These are phyloP conservation scores for Lycophotia porphyrea DNA, from an alignment of 2,888 invertebrate species.

Conservation along the genomic window DNA sequence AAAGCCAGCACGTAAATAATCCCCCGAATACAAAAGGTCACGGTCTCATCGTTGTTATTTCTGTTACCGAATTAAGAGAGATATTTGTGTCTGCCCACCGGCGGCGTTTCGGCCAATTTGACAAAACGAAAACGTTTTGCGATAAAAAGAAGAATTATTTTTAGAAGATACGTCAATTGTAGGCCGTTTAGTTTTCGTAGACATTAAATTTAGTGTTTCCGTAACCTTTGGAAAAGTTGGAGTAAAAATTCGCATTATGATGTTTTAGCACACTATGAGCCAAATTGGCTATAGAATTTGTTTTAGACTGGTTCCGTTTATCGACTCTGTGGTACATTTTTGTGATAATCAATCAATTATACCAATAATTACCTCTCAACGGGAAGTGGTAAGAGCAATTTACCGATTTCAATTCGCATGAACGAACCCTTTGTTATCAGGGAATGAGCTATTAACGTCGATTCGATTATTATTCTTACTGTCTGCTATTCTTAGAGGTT, in stretches of 20 bases:
- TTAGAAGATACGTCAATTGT: constrained; percentile 11
- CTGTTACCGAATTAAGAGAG: constrained; percentile 38
- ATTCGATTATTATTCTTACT: constrained; percentile 78
- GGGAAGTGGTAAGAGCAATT: constrained; percentile 81
- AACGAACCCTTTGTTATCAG: constrained; percentile 83
- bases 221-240: constrained; percentile 20
- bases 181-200: constrained; percentile 29
- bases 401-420: constrained; percentile 81
- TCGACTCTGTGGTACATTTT: constrained; percentile 41
- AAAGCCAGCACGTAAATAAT: constrained; percentile 22
- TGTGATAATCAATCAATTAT: constrained; percentile 69
- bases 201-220: constrained; percentile 23
- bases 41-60: constrained; percentile 49
- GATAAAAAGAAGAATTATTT: constrained; percentile 22
- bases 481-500: constrained; percentile 66
- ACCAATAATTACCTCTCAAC: constrained; percentile 76
- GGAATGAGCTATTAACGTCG: constrained; percentile 84
- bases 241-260: constrained; percentile 26
- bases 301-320: constrained; percentile 19
- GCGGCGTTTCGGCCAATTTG: constrained; percentile 34
- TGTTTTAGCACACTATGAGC: constrained; percentile 12
- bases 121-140: constrained; percentile 32
- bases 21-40: constrained; percentile 47
- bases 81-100: constrained; percentile 42
- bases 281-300: background rate